These are phyloP conservation scores for Acanthopleura granulata DNA, from an alignment of 2,888 invertebrate species.

Conservation along the genomic window DNA sequence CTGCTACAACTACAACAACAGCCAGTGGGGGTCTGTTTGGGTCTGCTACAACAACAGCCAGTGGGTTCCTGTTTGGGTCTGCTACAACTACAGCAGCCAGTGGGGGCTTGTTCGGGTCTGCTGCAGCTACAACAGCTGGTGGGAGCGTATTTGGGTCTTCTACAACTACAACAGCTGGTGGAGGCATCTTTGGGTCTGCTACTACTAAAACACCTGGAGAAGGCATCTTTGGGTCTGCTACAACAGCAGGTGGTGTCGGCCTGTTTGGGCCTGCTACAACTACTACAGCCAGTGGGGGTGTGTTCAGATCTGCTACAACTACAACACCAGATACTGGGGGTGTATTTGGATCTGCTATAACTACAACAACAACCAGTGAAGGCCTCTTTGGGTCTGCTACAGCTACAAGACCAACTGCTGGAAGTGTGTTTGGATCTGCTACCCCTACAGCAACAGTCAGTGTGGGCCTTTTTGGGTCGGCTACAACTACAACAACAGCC, in stretches of 20 bases:
- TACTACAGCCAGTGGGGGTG: not conserved
- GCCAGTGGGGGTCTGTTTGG: no score
- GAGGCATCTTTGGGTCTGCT: not conserved
- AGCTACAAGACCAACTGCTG: not conserved
- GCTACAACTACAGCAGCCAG: no score
- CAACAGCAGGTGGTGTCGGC: not conserved
- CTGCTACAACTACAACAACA: no score
- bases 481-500: slow-evolving; percentile 1
- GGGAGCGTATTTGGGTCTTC: no score
- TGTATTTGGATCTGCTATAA: slow-evolving; percentile 28
- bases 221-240: not conserved
- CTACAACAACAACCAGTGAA: slow-evolving; percentile 16
- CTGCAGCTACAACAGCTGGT: no score
- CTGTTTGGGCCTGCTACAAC: not conserved
- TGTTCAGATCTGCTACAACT: slow-evolving; percentile 17
- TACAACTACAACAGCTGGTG: not conserved
- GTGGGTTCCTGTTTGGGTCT: no score
- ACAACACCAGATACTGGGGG: slow-evolving; percentile 24
- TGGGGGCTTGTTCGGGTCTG: no score
- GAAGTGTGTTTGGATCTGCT: slow-evolving; percentile 26
- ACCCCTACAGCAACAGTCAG: not conserved
- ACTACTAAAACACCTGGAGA: not conserved
- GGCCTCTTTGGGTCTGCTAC: slow-evolving; percentile 5
- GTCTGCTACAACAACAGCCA: no score
- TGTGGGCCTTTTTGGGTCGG: slow-evolving; percentile 18